Evolutionary conservation across 2,888 invertebrate genomes (phyloP).

Genomic region (Heliconius charithonia): DNA sequence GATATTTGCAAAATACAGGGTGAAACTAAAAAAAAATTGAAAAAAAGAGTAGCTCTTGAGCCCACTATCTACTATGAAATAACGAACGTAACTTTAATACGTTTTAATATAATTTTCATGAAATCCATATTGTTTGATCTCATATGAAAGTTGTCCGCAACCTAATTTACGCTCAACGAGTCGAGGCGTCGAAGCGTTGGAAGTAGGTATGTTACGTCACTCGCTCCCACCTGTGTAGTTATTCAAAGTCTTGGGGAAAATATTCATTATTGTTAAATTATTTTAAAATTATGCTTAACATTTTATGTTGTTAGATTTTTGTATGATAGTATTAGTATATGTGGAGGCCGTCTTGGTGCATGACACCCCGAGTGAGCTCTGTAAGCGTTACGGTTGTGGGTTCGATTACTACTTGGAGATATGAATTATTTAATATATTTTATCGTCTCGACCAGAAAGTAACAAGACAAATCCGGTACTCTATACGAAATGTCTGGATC

Average conservation of each 20-base stretch:
- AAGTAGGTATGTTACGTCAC: slow-evolving; percentile 63
- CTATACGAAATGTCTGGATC: too few relatives aligned
- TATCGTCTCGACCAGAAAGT: background rate
- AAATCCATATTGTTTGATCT: slow-evolving; percentile 14
- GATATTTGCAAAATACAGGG: too few relatives aligned
- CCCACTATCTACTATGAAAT: too few relatives aligned
- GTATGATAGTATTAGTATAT: background rate
- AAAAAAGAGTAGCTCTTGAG: too few relatives aligned
- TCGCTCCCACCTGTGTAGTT: slow-evolving; percentile 62
- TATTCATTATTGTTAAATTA: background rate
- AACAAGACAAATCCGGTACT: background rate
- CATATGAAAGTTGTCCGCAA: slow-evolving; percentile 40
- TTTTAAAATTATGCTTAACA: background rate
- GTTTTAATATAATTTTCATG: background rate
- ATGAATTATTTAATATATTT: background rate
- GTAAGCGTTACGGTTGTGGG: background rate
- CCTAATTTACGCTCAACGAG: slow-evolving; percentile 43
- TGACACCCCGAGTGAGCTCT: background rate
- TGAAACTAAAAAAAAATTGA: too few relatives aligned
- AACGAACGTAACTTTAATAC: background rate
- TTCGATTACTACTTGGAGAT: background rate
- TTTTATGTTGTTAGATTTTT: background rate
- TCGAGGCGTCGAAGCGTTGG: slow-evolving; percentile 64
- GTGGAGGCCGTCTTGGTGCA: background rate
- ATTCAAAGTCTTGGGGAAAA: slow-evolving; percentile 27